Percentiles rank a stretch among this genome's conserved stretches.
phyloP scores from a whole-genome alignment of 2,113 vertebrate genomes.

The Nanorana parkeri region DNA sequence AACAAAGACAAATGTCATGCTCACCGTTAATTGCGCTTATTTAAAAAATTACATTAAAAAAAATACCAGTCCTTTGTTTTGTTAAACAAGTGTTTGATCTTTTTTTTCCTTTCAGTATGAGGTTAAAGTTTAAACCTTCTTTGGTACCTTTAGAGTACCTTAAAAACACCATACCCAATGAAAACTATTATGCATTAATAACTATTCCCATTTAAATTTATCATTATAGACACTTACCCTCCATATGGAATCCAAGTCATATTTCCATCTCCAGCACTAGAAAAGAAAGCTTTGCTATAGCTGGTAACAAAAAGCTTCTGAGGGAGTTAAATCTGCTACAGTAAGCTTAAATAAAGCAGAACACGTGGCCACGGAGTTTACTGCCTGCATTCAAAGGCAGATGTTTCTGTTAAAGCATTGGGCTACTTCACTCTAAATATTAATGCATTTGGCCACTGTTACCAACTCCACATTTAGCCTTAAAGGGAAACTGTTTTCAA shows the following conservation, averaged over 20 bases:
- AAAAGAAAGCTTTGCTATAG: conserved; percentile 53
- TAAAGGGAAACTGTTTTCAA: background rate
- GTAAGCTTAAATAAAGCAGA: conserved; percentile 57
- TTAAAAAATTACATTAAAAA: background rate
- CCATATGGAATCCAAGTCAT: conserved; percentile 55
- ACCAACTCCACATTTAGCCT: background rate
- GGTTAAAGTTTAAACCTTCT: background rate
- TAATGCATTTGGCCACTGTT: conserved; percentile 19
- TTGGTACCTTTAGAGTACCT: background rate
- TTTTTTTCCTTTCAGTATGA: no score
- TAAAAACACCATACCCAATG: background rate
- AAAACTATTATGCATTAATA: background rate
- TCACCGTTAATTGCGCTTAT: background rate
- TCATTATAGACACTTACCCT: conserved; percentile 45
- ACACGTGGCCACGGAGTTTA: conserved; percentile 52
- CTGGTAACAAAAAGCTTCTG: conserved; percentile 54
- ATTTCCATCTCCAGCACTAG: conserved; percentile 44
- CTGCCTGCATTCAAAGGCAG: conserved; percentile 53
- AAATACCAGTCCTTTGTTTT: no score
- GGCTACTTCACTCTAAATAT: conserved; percentile 14
- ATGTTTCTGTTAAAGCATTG: conserved; percentile 49
- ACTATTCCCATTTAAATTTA: background rate
- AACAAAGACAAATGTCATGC: background rate
- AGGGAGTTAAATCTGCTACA: conserved; percentile 57
- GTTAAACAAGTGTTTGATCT: no score